Evolutionary conservation across 2,888 invertebrate species (phyloP).

Genomic region (Tetragonisca angustula): DNA sequence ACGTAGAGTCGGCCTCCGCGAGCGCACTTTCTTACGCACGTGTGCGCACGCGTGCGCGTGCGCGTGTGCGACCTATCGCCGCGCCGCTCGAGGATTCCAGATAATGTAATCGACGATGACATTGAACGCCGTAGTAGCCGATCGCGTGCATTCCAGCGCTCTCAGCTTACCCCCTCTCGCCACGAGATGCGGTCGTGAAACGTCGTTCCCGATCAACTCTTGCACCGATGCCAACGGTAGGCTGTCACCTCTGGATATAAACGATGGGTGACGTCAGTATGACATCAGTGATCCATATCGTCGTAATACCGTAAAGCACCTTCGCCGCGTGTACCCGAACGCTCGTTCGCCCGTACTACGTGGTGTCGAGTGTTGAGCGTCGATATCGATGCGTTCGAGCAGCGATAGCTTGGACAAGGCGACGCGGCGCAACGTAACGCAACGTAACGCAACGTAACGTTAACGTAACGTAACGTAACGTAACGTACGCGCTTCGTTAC

Average conservation of each 20-base stretch:
- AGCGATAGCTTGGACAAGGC: constrained; percentile 5
- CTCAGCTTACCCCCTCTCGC: constrained; percentile 20
- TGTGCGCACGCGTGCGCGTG: constrained; percentile 53
- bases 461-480: too few species aligned
- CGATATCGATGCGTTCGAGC: constrained; percentile 3
- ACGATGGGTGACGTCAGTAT: constrained; percentile 82
- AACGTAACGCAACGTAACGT: too few species aligned
- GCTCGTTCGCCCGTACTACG: background rate
- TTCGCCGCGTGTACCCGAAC: constrained; percentile 46
- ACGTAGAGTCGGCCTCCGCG: constrained; percentile 56
- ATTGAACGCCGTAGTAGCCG: constrained; percentile 73
- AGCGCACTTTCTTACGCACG: constrained; percentile 63
- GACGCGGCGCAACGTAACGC: background rate
- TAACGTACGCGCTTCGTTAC: too few species aligned
- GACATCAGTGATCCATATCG: constrained; percentile 83
- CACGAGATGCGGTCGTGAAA: constrained; percentile 59
- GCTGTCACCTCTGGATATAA: constrained; percentile 82
- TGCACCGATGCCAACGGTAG: constrained; percentile 76
- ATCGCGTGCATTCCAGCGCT: constrained; percentile 71
- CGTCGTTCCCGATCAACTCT: constrained; percentile 76
- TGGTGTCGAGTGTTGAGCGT: background rate
- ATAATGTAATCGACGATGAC: constrained; percentile 75
- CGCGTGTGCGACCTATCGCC: constrained; percentile 67
- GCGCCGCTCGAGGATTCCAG: constrained; percentile 53
- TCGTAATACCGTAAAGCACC: constrained; percentile 69